These are phyloP conservation scores for Patella depressa DNA, from an alignment of 2,888 invertebrate genomes.

Conservation along the genomic window DNA sequence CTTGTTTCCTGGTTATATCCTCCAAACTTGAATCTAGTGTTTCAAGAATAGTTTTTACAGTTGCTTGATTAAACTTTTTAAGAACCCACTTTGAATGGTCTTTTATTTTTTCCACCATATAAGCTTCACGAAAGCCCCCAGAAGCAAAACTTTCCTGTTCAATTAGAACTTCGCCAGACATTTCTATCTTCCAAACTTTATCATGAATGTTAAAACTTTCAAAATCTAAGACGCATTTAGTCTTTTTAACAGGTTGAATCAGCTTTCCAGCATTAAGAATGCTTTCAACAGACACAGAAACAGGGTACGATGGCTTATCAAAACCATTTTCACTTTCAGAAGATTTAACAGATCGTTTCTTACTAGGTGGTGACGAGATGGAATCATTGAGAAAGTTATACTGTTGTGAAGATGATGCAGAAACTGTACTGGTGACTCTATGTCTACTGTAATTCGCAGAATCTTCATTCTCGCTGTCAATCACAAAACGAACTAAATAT, in stretches of 20 bases:
- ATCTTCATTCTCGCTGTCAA: neutral
- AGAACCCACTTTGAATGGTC: neutral
- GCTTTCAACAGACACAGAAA: neutral
- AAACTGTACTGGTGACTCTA: too few species aligned
- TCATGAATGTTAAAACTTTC: neutral
- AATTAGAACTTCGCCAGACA: neutral
- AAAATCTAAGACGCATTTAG: neutral
- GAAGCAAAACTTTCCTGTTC: conserved; percentile 1
- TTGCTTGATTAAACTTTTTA: neutral
- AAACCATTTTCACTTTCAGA: neutral
- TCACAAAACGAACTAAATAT: neutral
- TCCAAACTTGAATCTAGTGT: too few species aligned
- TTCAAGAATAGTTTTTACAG: neutral
- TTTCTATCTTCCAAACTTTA: neutral
- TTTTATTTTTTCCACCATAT: neutral
- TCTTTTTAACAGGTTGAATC: neutral
- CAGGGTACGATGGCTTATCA: neutral
- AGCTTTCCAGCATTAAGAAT: neutral
- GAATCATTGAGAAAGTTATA: too few species aligned
- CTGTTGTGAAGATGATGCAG: too few species aligned
- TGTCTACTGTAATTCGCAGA: neutral
- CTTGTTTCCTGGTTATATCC: neutral
- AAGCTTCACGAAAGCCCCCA: neutral
- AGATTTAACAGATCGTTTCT: too few species aligned
- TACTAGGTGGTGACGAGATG: too few species aligned